Conservation (phyloP, 37 sponge, comb jelly and placozoan genomes). For the Theonella swinhoei region DNA sequence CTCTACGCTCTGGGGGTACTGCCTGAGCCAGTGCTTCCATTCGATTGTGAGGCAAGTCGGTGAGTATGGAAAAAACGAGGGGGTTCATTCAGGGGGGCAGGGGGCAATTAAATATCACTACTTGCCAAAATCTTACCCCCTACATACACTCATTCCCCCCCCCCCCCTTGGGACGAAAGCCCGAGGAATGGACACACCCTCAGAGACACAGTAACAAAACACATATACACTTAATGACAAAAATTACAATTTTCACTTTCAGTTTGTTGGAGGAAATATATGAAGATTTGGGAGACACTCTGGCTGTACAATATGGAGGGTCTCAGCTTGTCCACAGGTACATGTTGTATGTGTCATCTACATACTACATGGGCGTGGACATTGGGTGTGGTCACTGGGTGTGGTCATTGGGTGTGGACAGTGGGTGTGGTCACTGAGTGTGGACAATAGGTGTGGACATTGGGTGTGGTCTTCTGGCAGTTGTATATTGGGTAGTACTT, state of each 20-base stretch:
- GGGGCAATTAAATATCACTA: not conserved
- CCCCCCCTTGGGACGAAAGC: no score
- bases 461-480: not conserved
- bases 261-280: conserved; percentile 91
- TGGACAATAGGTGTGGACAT: conserved; percentile 7
- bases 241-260: no score
- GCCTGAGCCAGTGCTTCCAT: conserved; percentile 66
- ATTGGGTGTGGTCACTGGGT: not conserved
- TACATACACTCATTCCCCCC: not conserved
- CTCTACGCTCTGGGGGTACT: conserved; percentile 89
- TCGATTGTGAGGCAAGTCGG: conserved; percentile 83
- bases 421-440: conserved; percentile 5
- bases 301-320: conserved; percentile 98
- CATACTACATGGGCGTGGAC: conserved; percentile 54
- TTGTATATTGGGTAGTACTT: conserved; percentile 1
- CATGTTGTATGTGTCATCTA: conserved; percentile 57
- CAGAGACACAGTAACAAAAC: no score
- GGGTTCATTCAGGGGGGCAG: no score
- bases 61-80: conserved; percentile 2
- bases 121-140: no score
- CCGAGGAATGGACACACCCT: no score
- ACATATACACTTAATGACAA: no score
- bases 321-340: conserved; percentile 92
- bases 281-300: conserved; percentile 96
- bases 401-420: not conserved